A percentile compares a stretch with the other conserved stretches of the same genome.
Conservation (phyloP, 2,888 invertebrate species). For the Plagodis dolabraria region DNA sequence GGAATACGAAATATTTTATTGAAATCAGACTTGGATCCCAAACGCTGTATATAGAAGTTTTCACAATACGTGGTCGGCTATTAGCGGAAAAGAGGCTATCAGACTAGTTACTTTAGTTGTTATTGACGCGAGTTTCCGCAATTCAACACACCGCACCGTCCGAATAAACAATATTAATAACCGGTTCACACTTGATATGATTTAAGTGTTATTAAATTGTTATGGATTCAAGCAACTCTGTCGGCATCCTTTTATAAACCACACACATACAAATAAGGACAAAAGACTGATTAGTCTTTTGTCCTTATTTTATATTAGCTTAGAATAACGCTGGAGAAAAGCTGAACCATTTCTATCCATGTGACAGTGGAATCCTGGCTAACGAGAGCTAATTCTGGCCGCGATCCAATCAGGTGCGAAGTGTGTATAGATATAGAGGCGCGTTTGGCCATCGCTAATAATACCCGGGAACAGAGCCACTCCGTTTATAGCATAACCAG, state of each 20-base stretch:
- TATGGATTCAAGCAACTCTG: too few species aligned
- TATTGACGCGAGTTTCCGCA: conserved; percentile 17
- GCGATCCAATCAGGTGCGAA: conserved; percentile 77
- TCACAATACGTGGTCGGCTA: conserved; percentile 12
- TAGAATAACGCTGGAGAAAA: too few species aligned
- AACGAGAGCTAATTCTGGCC: conserved; percentile 67
- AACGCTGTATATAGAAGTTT: conserved; percentile 20
- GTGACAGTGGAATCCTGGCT: conserved; percentile 50
- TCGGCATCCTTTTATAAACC: too few species aligned
- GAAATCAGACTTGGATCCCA: conserved; percentile 5
- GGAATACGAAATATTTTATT: conserved; percentile 14
- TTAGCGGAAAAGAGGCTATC: conserved; percentile 16
- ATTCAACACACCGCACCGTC: conserved; percentile 1
- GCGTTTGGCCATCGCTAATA: conserved; percentile 74
- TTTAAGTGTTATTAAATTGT: too few species aligned
- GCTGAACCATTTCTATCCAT: conserved; percentile 33
- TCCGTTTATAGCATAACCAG: conserved; percentile 74
- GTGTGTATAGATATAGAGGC: conserved; percentile 54
- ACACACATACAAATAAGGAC: too few species aligned
- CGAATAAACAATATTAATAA: conserved; percentile 5
- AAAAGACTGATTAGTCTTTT: too few species aligned
- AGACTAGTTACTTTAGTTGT: conserved; percentile 18
- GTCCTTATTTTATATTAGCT: too few species aligned
- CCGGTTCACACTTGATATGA: background rate
- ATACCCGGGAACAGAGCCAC: conserved; percentile 67